A percentile compares a stretch with the other conserved stretches of the same genome.
Conservation (phyloP, 2,888 invertebrate species). For the Sympetrum striolatum region DNA sequence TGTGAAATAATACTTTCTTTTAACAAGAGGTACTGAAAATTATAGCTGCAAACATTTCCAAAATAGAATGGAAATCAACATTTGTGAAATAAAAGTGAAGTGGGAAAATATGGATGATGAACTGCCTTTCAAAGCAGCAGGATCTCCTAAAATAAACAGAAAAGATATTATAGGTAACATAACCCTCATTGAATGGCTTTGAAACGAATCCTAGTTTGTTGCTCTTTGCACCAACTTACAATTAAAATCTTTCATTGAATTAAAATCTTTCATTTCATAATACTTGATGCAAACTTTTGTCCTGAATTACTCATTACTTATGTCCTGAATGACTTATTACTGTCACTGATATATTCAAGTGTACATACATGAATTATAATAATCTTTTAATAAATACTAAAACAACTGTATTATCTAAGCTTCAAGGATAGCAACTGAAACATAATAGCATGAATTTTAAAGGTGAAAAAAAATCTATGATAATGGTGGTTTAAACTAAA, state of each 20-base stretch:
- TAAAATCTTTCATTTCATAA: too few relatives aligned
- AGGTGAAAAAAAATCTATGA: too few relatives aligned
- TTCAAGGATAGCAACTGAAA: too few relatives aligned
- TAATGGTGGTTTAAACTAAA: too few relatives aligned
- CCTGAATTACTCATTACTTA: background rate
- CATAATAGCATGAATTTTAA: too few relatives aligned
- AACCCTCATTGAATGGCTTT: too few relatives aligned
- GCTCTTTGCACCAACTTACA: too few relatives aligned
- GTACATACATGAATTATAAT: background rate
- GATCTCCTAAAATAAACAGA: conserved; percentile 12
- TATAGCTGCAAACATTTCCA: background rate
- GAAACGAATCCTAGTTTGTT: too few relatives aligned
- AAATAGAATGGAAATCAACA: background rate
- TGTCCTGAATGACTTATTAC: background rate
- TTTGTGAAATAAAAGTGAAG: background rate
- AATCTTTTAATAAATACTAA: too few relatives aligned
- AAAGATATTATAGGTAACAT: background rate
- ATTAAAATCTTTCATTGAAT: too few relatives aligned
- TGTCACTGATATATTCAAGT: background rate
- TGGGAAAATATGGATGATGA: background rate
- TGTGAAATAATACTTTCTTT: background rate
- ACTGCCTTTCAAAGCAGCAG: background rate
- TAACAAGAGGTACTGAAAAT: background rate
- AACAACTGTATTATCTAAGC: too few relatives aligned
- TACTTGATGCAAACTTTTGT: background rate